Percentiles rank a stretch among this genome's conserved stretches.
Evolutionary conservation across 2,113 vertebrate genomes (phyloP).

Genomic region (Pipa parva): DNA sequence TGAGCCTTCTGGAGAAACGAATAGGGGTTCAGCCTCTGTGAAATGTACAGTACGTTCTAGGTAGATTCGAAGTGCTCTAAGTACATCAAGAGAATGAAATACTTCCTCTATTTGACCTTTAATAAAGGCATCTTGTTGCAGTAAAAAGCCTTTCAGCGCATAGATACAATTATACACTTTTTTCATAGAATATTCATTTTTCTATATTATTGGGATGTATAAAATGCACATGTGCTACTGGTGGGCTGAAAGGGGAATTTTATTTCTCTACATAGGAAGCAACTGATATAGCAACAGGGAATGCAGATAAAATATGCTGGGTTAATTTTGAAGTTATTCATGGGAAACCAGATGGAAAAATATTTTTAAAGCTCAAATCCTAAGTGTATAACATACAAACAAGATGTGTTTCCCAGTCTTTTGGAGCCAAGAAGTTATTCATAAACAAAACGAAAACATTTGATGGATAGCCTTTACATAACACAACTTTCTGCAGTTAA

Average conservation of each 20-base stretch:
- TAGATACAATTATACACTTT: too few species aligned
- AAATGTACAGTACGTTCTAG: too few species aligned
- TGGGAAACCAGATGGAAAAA: constrained; percentile 26
- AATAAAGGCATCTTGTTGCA: too few species aligned
- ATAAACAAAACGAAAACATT: not conserved
- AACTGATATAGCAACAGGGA: constrained; percentile 23
- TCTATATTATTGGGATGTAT: not conserved
- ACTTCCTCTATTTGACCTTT: too few species aligned
- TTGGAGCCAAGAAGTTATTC: too few species aligned
- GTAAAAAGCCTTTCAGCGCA: too few species aligned
- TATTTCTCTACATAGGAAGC: constrained; percentile 18
- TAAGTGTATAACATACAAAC: not conserved
- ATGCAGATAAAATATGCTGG: constrained; percentile 7
- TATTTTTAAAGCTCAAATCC: constrained; percentile 1
- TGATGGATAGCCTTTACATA: not conserved
- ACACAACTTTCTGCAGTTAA: not conserved
- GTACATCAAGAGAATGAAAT: too few species aligned
- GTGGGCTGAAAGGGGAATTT: constrained; percentile 4
- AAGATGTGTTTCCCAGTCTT: too few species aligned
- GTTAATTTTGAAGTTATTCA: constrained; percentile 22
- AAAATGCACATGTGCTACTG: not conserved
- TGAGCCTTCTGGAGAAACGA: too few species aligned
- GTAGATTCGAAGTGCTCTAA: too few species aligned
- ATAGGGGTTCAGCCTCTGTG: too few species aligned
- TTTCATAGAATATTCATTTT: too few species aligned